Base-by-base conservation (phyloP, 2,888 invertebrate genomes). In the Augochlorella aurata region DNA sequence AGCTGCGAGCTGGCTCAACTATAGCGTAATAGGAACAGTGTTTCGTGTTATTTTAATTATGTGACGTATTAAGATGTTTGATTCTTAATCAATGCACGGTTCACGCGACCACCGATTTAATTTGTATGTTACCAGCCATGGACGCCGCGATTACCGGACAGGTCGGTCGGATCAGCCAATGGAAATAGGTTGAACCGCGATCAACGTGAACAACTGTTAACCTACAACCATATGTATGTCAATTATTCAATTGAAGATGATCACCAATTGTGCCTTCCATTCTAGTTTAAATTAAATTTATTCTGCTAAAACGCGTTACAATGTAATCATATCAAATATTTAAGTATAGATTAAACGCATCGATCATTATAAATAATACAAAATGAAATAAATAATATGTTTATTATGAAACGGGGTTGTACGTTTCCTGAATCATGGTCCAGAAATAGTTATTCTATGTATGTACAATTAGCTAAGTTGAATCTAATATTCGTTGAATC, bases 311-410 rank as follows among this genome's bases (percentile, higher is more conserved):
- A 66, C 52, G 65, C 67, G 70, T 68, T 78, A 47, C 69, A 18
- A 87, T 79, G 76, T 81, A 87, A 89, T 87, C 84, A 87, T 88
- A 90, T 89, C 83, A 85, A 67, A 87, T 88, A 87, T 90, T 63
- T 80, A 86, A 80, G 78, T 70, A 85, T 88, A 87, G 72, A 89
- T 88, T 88, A 89, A 88, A 89, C 81, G 85, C 84, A 90, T 87
- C 87, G 80, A 91, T 90, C 90, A 92, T 91, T 89, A 90, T 89
- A 90, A 87, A 90, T 90, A 89, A 90, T 87, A 89, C 89, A 89
- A 91, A 90, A 89, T 91, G 91, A 91, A 93, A 91, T 91, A 88
- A 88, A 88, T 85, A 73, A 91, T 93, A 92, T 91, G 92, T 93
- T 92, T 93, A 91, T 93, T 92, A 91, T 63, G 63, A 63, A 63